Evolutionary conservation across 2,797 vertebrate genomes (phyloP).

Genomic region (Eurystomus glaucurus): DNA sequence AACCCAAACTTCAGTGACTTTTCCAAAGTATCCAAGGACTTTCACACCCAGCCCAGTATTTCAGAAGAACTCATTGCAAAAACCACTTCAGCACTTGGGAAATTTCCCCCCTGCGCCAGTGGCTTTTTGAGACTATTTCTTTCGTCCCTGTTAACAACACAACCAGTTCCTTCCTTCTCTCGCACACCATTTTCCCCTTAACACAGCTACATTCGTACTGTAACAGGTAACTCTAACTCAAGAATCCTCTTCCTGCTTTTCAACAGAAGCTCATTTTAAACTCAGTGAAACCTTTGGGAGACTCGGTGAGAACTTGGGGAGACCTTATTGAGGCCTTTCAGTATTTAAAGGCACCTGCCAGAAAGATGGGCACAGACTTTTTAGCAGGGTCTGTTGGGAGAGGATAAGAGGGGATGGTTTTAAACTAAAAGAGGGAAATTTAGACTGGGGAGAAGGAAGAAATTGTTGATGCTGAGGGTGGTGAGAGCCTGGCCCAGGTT

Average conservation of each 20-base stretch:
- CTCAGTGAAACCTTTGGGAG: not conserved
- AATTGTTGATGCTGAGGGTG: not conserved
- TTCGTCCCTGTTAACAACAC: not conserved
- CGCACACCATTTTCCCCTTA: not conserved
- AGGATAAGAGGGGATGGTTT: not conserved
- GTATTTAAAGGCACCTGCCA: not conserved
- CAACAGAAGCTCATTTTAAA: not conserved
- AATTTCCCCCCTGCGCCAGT: not conserved
- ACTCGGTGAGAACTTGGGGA: no score
- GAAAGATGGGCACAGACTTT: not conserved
- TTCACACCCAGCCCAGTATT: not conserved
- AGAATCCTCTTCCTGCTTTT: not conserved
- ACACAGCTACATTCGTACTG: accelerated
- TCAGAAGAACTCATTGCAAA: not conserved
- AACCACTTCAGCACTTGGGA: not conserved
- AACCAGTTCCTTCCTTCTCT: not conserved
- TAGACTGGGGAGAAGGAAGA: not conserved
- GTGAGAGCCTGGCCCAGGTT: not conserved
- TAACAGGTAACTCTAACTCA: not conserved
- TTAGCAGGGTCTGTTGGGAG: not conserved
- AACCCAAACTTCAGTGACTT: not conserved
- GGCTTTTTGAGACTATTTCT: not conserved
- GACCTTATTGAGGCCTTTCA: not conserved
- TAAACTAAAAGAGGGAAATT: not conserved
- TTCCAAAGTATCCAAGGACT: not conserved